Percentiles rank a stretch among this genome's conserved stretches.
phyloP scores from a whole-genome alignment of 2,888 invertebrate genomes.

The Shargacucullia verbasci region DNA sequence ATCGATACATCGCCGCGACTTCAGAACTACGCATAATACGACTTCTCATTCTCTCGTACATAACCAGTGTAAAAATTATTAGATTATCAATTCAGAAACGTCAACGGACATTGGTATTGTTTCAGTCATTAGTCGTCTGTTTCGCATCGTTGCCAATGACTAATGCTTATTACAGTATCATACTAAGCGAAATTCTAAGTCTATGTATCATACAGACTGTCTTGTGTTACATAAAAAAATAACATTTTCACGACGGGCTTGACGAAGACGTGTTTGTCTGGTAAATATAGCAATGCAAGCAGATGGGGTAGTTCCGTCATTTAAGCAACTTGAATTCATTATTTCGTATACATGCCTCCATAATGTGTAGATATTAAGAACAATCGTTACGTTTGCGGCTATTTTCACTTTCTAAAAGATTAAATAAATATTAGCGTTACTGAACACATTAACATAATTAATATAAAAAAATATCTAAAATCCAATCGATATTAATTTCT shows the following conservation, averaged over 20 bases:
- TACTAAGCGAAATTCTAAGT: too few species aligned
- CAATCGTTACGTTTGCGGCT: conserved; percentile 3
- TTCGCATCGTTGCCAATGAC: conserved; percentile 46
- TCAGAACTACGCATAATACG: conserved; percentile 45
- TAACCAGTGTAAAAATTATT: conserved; percentile 53
- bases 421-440: conserved; percentile 26
- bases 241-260: conserved; percentile 62
- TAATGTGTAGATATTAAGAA: conserved; percentile 1
- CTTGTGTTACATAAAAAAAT: conserved; percentile 63
- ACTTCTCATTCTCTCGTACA: conserved; percentile 52
- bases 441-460: conserved; percentile 14
- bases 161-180: conserved; percentile 56
- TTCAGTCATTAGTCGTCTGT: conserved; percentile 22
- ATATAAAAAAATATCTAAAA: conserved; percentile 3
- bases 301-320: conserved; percentile 57
- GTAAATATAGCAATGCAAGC: conserved; percentile 58
- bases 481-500: conserved; percentile 13
- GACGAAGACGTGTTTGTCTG: conserved; percentile 53
- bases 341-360: not conserved
- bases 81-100: conserved; percentile 55
- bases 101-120: conserved; percentile 19
- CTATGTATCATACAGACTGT: conserved; percentile 48
- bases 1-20: conserved; percentile 63
- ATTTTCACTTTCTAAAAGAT: conserved; percentile 14
- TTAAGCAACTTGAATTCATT: conserved; percentile 22